Conservation (phyloP, 2,888 invertebrate species). For the Palloptera scutellata region DNA sequence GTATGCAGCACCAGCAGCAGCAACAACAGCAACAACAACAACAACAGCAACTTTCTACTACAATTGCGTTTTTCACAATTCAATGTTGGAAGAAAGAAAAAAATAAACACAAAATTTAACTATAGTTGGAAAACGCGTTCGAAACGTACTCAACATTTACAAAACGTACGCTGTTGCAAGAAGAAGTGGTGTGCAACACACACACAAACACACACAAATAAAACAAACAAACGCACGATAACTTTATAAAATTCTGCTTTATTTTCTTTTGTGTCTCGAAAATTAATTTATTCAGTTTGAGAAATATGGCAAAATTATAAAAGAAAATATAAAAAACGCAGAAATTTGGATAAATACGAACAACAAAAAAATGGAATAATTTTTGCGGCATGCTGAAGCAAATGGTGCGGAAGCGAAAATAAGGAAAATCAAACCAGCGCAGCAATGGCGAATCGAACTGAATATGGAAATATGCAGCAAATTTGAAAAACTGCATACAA, state of each 20-base stretch:
- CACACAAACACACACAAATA: conserved; percentile 15
- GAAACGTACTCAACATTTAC: conserved; percentile 57
- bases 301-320: too few species aligned
- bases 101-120: conserved; percentile 19
- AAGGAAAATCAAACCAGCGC: too few species aligned
- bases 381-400: too few species aligned
- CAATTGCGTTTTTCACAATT: conserved; percentile 2
- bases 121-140: conserved; percentile 27
- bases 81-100: background rate
- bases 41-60: conserved; percentile 6
- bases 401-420: too few species aligned
- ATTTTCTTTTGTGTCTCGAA: too few species aligned
- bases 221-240: conserved; percentile 3
- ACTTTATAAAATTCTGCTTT: background rate
- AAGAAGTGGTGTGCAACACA: conserved; percentile 48
- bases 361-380: too few species aligned
- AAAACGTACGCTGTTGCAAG: conserved; percentile 58
- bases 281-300: too few species aligned
- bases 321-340: conserved; percentile 1
- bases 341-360: conserved; percentile 14
- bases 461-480: conserved; percentile 21
- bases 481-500: background rate
- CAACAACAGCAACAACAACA: conserved; percentile 2
- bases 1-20: background rate
- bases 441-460: background rate